Base-by-base conservation (phyloP, 35 echinoderm and acorn worm genomes). In the Ophiothrix spiculata region DNA sequence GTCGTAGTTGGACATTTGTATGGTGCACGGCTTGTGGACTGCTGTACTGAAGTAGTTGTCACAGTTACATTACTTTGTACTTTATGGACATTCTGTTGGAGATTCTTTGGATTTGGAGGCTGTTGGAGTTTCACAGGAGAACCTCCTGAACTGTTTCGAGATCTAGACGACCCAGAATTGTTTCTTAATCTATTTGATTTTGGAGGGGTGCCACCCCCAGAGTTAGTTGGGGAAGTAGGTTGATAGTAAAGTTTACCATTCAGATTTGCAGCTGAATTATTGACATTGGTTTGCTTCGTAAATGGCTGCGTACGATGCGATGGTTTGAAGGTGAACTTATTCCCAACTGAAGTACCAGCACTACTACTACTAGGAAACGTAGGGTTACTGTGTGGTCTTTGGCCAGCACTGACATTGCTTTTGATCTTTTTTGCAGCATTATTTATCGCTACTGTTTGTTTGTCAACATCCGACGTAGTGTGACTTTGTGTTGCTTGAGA, bases 401-500 rank as follows among this genome's bases (percentile, higher is more conserved):
- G 84, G 1, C 13, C 38, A 3, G 3, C 33, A 78, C 17, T 78
- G 13, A 15, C 21, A 78, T 78, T 78, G 12, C 4, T n/a, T 4
- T 69, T 69, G 31, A 13, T 16, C 32, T 78, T 11, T 36, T 39
- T 78, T 78, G 84, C 23, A 15, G 19, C 73, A 31, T 33, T 69
- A 11, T 39, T 0, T 21, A 19, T 35, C 31, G 32, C 6, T 25
- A 1, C 21, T 56, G 81, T 8, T 45, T 37, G 0, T 10, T 39
- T 3, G 25, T 28, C 33, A 41, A 40, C 38, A 35, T 39, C 36
- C 94, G 92, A 42, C 40, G 86, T 41, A 92, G 42, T 4, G 1
- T 69, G 16, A 12, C 60, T 10, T 28, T 69, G 60, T 1, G 60
- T 69, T 10, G 92, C 96, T 40, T 99, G 91, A 1, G 96, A 94